These are phyloP conservation scores for Mirounga angustirostris DNA, from an alignment of 2,113 vertebrate genomes.

Conservation along the genomic window DNA sequence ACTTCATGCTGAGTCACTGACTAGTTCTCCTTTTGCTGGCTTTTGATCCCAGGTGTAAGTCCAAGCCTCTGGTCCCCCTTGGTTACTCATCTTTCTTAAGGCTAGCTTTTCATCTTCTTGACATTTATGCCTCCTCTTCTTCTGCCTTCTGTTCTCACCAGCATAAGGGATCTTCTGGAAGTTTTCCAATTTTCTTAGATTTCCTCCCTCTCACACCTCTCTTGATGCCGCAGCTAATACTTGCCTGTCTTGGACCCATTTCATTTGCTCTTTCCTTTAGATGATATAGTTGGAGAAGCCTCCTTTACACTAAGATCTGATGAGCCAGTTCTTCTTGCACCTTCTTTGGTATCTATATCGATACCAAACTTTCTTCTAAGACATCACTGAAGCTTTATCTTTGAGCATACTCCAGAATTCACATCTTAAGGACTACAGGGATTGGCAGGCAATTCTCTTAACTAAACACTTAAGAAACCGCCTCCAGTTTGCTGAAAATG, in stretches of 20 bases:
- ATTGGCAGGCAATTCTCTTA: constrained; percentile 56
- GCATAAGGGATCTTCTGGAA: neutral
- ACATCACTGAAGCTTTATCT: neutral
- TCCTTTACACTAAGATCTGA: neutral
- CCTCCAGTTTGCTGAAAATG: constrained; percentile 62
- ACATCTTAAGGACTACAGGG: neutral
- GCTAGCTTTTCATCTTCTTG: neutral
- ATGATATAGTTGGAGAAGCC: neutral
- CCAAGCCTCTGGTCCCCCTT: neutral
- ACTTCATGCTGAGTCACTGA: neutral
- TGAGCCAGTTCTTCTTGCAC: neutral
- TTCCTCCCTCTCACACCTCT: neutral
- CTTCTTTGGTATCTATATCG: neutral
- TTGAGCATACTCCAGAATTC: neutral
- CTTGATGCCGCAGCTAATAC: neutral
- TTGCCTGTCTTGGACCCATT: neutral
- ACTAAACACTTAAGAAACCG: constrained; percentile 45
- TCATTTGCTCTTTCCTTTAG: neutral
- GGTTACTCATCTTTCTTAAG: neutral
- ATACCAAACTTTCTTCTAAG: neutral
- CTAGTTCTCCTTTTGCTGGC: neutral
- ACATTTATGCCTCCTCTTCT: neutral
- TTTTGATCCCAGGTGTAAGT: neutral
- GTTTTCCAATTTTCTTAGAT: neutral
- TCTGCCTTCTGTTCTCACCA: constrained; percentile 4